Evolutionary conservation across 2,113 vertebrate species (phyloP).

Genomic region (Amia ocellicauda): DNA sequence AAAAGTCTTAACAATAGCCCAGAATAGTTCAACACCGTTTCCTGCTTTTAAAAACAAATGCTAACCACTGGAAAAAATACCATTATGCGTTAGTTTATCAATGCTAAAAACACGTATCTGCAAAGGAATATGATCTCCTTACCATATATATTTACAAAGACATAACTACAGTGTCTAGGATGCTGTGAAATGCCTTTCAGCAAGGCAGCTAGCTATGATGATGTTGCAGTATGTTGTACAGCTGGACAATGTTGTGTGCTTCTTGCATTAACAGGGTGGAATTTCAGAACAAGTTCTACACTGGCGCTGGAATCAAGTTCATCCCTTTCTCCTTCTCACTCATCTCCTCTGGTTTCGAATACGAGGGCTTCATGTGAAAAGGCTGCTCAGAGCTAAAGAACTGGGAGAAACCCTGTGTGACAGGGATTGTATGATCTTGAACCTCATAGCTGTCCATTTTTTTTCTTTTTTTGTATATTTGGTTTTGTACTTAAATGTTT

Average conservation of each 20-base stretch:
- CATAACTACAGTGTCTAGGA: neutral
- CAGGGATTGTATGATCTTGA: conserved; percentile 20
- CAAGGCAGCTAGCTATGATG: neutral
- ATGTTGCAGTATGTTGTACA: too few relatives aligned
- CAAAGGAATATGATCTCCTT: too few relatives aligned
- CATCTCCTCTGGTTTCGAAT: conserved; percentile 76
- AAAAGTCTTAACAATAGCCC: too few relatives aligned
- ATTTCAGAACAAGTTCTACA: conserved; percentile 97
- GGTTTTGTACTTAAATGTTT: conserved; percentile 37
- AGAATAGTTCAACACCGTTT: too few relatives aligned
- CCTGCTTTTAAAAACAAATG: too few relatives aligned
- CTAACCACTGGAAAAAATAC: too few relatives aligned
- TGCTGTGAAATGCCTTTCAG: neutral
- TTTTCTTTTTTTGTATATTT: conserved; percentile 4
- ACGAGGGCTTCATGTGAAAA: conserved; percentile 64
- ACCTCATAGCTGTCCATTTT: conserved; percentile 33
- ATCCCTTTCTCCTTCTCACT: conserved; percentile 86
- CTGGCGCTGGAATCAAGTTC: conserved; percentile 87
- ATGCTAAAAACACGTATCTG: too few relatives aligned
- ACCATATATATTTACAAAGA: too few relatives aligned
- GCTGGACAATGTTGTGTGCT: neutral
- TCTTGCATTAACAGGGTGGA: conserved; percentile 80
- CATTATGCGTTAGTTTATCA: too few relatives aligned
- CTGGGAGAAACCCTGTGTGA: conserved; percentile 30
- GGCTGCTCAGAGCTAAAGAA: conserved; percentile 26